These are phyloP conservation scores for Aphelocoma californica DNA, from an alignment of 2,797 vertebrate species.

Conservation along the genomic window DNA sequence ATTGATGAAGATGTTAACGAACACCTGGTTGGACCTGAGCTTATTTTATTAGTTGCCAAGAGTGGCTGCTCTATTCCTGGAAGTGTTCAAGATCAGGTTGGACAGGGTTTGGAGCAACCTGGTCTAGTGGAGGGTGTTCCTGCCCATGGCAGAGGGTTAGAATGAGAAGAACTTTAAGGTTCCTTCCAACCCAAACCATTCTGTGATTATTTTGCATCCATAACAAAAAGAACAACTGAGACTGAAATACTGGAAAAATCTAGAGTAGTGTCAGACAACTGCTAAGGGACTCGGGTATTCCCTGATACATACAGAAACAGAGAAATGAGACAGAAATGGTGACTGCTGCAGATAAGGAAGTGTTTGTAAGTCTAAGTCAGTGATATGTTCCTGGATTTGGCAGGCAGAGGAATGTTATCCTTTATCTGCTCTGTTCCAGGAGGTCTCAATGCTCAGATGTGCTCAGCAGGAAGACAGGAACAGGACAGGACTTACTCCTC, in stretches of 20 bases:
- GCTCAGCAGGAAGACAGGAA: background rate
- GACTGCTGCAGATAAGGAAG: background rate
- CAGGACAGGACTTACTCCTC: background rate
- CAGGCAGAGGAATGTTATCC: background rate
- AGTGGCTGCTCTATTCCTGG: background rate
- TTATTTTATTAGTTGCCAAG: background rate
- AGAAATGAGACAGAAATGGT: background rate
- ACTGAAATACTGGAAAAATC: background rate
- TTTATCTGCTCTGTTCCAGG: background rate
- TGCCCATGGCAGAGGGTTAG: fast-evolving
- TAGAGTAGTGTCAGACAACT: background rate
- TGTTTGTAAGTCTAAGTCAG: background rate
- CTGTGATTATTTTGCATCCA: background rate
- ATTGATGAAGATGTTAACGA: background rate
- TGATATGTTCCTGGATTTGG: background rate
- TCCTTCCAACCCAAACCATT: background rate
- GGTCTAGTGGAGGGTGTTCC: background rate
- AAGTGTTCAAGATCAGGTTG: background rate
- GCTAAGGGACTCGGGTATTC: background rate
- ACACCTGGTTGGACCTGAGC: background rate
- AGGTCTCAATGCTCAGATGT: background rate
- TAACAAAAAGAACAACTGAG: background rate
- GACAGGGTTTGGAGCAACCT: background rate
- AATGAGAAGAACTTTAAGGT: background rate
- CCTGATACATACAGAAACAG: background rate